Evolutionary conservation across 2,797 vertebrate species (phyloP).

Genomic region (Pseudomugil tenellus): DNA sequence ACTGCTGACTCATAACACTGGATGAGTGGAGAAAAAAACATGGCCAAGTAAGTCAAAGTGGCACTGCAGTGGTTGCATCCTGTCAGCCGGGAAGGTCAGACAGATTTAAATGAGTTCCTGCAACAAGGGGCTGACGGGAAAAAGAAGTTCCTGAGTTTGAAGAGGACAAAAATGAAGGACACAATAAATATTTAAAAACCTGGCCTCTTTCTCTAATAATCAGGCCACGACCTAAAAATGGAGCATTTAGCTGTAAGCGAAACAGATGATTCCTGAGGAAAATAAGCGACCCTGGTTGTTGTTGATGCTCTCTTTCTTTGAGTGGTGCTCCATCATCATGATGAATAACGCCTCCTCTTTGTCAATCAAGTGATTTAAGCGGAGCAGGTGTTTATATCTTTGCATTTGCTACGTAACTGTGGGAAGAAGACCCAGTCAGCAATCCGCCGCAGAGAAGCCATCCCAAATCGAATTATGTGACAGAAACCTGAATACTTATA

Average conservation of each 20-base stretch:
- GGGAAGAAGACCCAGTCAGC: conserved; percentile 45
- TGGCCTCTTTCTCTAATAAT: conserved; percentile 28
- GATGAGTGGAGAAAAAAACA: conserved; percentile 7
- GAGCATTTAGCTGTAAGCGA: conserved; percentile 15
- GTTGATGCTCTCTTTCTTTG: conserved; percentile 36
- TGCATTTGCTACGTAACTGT: conserved; percentile 62
- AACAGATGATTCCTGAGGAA: conserved; percentile 33
- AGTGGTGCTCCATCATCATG: conserved; percentile 55
- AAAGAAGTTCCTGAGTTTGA: not conserved
- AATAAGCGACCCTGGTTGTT: conserved; percentile 44
- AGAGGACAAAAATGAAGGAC: conserved; percentile 10
- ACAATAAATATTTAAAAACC: conserved; percentile 7
- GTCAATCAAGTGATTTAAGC: conserved; percentile 63
- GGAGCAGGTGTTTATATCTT: conserved; percentile 64
- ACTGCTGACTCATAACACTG: conserved; percentile 60
- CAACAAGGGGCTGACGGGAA: not conserved
- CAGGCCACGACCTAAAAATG: conserved; percentile 16
- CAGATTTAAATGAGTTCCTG: conserved; percentile 5
- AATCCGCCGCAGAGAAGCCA: conserved; percentile 31
- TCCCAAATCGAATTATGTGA: conserved; percentile 4
- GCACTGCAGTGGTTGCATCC: conserved; percentile 25
- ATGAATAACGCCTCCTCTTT: conserved; percentile 57
- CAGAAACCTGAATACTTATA: conserved; percentile 9
- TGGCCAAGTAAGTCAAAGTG: conserved; percentile 38
- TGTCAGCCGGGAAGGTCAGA: conserved; percentile 33